Evolutionary conservation across 2,113 vertebrate genomes (phyloP).

Genomic region (Myotis davidii): DNA sequence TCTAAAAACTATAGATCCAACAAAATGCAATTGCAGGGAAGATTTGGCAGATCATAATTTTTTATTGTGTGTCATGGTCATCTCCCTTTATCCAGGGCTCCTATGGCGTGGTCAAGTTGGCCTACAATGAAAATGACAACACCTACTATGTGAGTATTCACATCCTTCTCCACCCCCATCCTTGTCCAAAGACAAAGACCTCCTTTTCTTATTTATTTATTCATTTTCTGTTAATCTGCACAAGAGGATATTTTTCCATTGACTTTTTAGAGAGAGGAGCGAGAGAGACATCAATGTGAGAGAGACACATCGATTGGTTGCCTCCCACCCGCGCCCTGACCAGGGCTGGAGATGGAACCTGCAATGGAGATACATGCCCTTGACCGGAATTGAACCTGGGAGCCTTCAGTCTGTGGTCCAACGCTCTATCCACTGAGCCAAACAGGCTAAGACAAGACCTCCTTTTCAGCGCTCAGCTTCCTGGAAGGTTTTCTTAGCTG

Average conservation of each 20-base stretch:
- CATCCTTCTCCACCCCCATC: fast-evolving
- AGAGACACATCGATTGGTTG: no score
- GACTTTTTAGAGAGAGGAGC: no score
- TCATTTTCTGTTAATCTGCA: no score
- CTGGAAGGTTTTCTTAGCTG: neutral
- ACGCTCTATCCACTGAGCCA: no score
- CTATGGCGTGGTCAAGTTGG: slow-evolving; percentile 98
- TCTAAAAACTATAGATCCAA: neutral
- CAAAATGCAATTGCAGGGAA: neutral
- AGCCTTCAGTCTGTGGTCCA: no score
- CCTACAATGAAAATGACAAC: slow-evolving; percentile 98
- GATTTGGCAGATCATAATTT: neutral
- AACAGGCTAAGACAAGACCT: no score
- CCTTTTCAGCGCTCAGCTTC: neutral
- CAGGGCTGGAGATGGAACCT: no score
- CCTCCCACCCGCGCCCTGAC: no score
- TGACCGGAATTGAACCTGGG: no score
- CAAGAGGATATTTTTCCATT: no score
- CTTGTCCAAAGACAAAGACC: neutral
- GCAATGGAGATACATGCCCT: no score
- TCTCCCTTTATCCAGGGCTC: slow-evolving; percentile 90
- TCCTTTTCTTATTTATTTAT: neutral
- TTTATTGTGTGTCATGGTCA: neutral
- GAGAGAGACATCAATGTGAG: no score
- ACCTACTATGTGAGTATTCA: slow-evolving; percentile 95